These are phyloP conservation scores for Lysiphlebus fabarum DNA, from an alignment of 1,140 invertebrate genomes.

Conservation along the genomic window DNA sequence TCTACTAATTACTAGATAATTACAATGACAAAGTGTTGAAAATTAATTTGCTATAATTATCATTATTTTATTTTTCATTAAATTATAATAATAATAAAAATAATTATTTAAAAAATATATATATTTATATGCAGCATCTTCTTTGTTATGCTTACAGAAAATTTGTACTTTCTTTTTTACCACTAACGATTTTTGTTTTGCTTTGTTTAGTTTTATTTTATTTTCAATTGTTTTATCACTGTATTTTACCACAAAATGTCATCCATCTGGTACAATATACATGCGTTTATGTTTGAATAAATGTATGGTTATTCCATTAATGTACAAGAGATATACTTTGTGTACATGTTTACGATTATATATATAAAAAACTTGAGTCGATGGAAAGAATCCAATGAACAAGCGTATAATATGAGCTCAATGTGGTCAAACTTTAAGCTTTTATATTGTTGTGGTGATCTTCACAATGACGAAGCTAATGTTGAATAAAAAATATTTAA, in stretches of 20 bases:
- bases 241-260: constrained; percentile 21
- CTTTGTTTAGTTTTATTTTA: constrained; percentile 6
- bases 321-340: constrained; percentile 12
- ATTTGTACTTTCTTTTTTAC: too few species aligned
- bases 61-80: not conserved
- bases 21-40: too few species aligned
- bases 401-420: too few species aligned
- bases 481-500: too few species aligned
- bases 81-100: too few species aligned
- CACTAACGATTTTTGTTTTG: constrained; percentile 24
- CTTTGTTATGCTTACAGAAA: too few species aligned
- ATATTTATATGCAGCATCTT: too few species aligned
- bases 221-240: not conserved
- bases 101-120: too few species aligned
- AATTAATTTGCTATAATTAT: too few species aligned
- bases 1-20: too few species aligned
- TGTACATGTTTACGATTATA: not conserved
- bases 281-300: constrained; percentile 12
- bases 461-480: not conserved
- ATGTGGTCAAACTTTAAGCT: not conserved
- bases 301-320: constrained; percentile 17
- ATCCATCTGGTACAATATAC: too few species aligned
- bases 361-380: constrained; percentile 5
- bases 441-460: constrained; percentile 9
- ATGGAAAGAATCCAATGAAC: too few species aligned